phyloP scores from a whole-genome alignment of 2,797 vertebrate genomes.

The Syngnathus acus region DNA sequence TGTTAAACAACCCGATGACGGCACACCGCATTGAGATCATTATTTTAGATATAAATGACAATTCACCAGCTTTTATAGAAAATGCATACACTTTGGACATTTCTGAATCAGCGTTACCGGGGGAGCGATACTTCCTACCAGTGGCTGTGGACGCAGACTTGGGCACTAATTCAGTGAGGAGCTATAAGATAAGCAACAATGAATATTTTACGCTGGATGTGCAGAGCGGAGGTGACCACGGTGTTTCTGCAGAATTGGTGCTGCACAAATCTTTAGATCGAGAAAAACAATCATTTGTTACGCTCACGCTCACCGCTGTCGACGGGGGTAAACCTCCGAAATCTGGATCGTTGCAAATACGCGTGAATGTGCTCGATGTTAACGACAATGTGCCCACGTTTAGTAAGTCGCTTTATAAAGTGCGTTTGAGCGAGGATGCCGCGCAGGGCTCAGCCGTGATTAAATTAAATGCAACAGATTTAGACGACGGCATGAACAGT shows the following conservation, averaged over 20 bases:
- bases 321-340: slow-evolving; percentile 72
- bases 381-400: slow-evolving; percentile 75
- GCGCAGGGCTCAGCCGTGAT: slow-evolving; percentile 31
- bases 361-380: slow-evolving; percentile 63
- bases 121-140: slow-evolving; percentile 64
- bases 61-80: slow-evolving; percentile 46
- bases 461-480: slow-evolving; percentile 55
- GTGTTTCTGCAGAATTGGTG: slow-evolving; percentile 65
- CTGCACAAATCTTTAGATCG: slow-evolving; percentile 71
- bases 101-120: slow-evolving; percentile 47
- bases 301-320: slow-evolving; percentile 59
- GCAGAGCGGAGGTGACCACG: slow-evolving; percentile 59
- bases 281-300: slow-evolving; percentile 60
- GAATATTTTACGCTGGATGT: slow-evolving; percentile 68
- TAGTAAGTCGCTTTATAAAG: slow-evolving; percentile 61
- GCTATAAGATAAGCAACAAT: slow-evolving; percentile 68
- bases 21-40: slow-evolving; percentile 64
- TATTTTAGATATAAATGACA: slow-evolving; percentile 67
- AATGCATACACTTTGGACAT: slow-evolving; percentile 47
- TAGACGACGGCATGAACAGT: slow-evolving; percentile 56
- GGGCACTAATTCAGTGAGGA: slow-evolving; percentile 68
- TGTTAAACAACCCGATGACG: slow-evolving; percentile 60
- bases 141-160: slow-evolving; percentile 66
- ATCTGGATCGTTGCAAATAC: slow-evolving; percentile 55
- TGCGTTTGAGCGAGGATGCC: slow-evolving; percentile 61